phyloP scores from a whole-genome alignment of 2,888 invertebrate genomes.

The Luperina nickerlii region DNA sequence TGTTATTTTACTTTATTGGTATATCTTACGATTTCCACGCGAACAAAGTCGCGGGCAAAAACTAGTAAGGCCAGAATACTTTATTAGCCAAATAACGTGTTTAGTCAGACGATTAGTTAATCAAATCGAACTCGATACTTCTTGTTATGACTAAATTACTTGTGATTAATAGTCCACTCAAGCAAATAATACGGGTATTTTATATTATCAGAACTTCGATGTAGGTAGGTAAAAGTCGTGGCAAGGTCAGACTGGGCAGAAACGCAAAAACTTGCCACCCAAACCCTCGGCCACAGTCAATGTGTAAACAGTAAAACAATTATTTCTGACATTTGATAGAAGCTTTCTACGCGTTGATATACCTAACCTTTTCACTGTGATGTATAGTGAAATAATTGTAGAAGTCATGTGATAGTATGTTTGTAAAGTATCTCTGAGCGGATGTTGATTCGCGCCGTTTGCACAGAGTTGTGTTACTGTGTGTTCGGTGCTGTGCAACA shows the following conservation, averaged over 20 bases:
- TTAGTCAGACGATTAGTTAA: slow-evolving; percentile 57
- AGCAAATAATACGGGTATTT: slow-evolving; percentile 71
- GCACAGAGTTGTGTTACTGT: slow-evolving; percentile 63
- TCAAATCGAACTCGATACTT: slow-evolving; percentile 56
- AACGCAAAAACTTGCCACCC: slow-evolving; percentile 72
- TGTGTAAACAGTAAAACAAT: slow-evolving; percentile 60
- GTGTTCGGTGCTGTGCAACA: slow-evolving; percentile 52
- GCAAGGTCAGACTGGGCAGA: slow-evolving; percentile 70
- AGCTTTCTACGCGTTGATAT: background rate
- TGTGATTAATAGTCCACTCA: slow-evolving; percentile 72
- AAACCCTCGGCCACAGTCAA: slow-evolving; percentile 62
- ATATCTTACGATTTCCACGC: background rate
- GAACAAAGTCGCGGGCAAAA: background rate
- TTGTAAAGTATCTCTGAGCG: slow-evolving; percentile 14
- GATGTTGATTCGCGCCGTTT: slow-evolving; percentile 35
- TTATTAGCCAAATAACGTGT: slow-evolving; percentile 45
- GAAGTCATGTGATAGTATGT: background rate
- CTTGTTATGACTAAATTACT: slow-evolving; percentile 73
- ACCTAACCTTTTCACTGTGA: background rate
- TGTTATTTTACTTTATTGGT: too few relatives aligned
- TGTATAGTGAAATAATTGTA: background rate
- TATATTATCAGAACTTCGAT: slow-evolving; percentile 70
- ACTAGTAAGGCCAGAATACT: slow-evolving; percentile 22
- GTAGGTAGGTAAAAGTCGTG: slow-evolving; percentile 77
- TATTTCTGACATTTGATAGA: slow-evolving; percentile 20